phyloP scores from a whole-genome alignment of 2,888 invertebrate genomes.

The Xestia xanthographa region DNA sequence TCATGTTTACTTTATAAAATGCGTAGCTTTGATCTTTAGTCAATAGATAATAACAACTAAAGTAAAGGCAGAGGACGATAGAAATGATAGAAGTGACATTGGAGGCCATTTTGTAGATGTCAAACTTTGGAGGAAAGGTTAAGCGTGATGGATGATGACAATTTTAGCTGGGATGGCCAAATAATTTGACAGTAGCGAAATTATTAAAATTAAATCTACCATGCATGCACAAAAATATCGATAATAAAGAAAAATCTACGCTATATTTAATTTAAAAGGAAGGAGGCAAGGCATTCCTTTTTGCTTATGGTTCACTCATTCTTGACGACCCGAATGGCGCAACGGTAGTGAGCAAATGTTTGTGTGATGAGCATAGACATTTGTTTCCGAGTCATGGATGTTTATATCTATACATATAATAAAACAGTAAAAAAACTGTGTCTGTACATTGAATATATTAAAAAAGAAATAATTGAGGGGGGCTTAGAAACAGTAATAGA shows the following conservation, averaged over 20 bases:
- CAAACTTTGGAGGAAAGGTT: background rate
- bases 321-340: background rate
- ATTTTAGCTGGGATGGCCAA: background rate
- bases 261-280: background rate
- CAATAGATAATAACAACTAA: conserved; percentile 33
- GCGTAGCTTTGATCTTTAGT: conserved; percentile 28
- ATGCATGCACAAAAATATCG: background rate
- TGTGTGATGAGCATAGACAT: too few relatives aligned
- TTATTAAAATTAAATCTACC: conserved; percentile 26
- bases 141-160: background rate
- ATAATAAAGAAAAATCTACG: background rate
- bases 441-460: too few relatives aligned
- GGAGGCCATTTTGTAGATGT: conserved; percentile 1
- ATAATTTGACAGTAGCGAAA: background rate
- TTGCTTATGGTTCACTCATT: background rate
- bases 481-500: too few relatives aligned
- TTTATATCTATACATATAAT: too few relatives aligned
- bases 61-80: conserved; percentile 6
- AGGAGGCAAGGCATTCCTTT: background rate
- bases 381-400: too few relatives aligned
- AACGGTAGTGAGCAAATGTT: too few relatives aligned
- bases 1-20: conserved; percentile 35
- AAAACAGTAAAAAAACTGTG: too few relatives aligned
- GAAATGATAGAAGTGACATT: background rate
- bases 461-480: too few relatives aligned